phyloP scores from a whole-genome alignment of 2,888 invertebrate genomes.

The Orthonychiurus folsomi region DNA sequence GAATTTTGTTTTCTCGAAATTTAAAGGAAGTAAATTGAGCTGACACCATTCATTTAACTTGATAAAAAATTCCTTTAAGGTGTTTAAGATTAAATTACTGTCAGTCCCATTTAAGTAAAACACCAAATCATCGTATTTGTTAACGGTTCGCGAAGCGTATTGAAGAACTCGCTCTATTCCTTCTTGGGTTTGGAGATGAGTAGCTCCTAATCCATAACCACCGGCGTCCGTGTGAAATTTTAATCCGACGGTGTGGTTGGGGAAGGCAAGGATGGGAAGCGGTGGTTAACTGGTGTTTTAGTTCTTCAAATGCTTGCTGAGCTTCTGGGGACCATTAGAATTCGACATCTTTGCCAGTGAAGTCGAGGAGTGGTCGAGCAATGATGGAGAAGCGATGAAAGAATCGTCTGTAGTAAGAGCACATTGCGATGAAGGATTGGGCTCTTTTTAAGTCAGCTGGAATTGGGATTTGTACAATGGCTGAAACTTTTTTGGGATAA shows the following conservation, averaged over 20 bases:
- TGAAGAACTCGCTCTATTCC: slow-evolving; percentile 5
- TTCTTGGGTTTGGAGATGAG: slow-evolving; percentile 6
- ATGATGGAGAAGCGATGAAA: not conserved
- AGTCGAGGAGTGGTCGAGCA: not conserved
- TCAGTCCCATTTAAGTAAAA: no score
- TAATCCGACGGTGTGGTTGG: not conserved
- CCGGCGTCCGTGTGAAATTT: slow-evolving; percentile 4
- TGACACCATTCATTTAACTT: no score
- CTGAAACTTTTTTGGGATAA: slow-evolving; percentile 18
- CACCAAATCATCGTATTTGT: no score
- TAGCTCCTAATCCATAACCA: slow-evolving; percentile 12
- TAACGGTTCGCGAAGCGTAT: slow-evolving; percentile 1
- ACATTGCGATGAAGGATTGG: slow-evolving; percentile 15
- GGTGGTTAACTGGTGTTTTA: not conserved
- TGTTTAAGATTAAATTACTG: no score
- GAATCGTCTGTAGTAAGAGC: not conserved
- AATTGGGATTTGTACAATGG: slow-evolving; percentile 15
- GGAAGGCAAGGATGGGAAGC: not conserved
- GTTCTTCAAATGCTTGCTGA: not conserved
- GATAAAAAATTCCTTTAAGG: no score
- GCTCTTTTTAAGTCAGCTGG: slow-evolving; percentile 20
- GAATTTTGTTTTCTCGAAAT: no score
- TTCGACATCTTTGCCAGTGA: not conserved
- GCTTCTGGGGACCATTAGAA: not conserved
- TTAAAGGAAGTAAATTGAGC: no score